Evolutionary conservation across 2,113 vertebrate species (phyloP).

Genomic region (Machaerirhynchus nigripectus): DNA sequence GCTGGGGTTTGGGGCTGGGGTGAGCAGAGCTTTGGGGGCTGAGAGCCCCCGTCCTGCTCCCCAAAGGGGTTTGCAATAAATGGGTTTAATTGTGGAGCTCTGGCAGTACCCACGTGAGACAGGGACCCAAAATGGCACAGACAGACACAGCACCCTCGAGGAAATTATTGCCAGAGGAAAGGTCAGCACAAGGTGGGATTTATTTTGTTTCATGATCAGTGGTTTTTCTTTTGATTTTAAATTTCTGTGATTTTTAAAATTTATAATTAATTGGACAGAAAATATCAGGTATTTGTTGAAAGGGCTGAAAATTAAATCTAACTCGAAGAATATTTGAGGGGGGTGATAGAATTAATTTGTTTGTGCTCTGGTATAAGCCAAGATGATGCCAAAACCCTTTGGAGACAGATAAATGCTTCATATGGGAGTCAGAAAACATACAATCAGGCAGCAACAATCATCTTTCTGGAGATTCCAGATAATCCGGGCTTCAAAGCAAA

Average conservation of each 20-base stretch:
- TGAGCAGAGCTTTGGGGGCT: neutral
- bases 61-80: neutral
- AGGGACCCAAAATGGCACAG: neutral
- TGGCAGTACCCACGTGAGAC: neutral
- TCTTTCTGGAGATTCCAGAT: slow-evolving; percentile 58
- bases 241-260: neutral
- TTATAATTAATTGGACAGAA: neutral
- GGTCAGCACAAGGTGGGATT: neutral
- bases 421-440: neutral
- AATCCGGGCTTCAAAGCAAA: slow-evolving; percentile 39
- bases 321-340: neutral
- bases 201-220: neutral
- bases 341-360: neutral
- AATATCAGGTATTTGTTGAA: neutral
- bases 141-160: rapidly evolving
- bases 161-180: neutral
- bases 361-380: neutral
- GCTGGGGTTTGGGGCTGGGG: neutral
- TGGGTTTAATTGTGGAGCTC: neutral
- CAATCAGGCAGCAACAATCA: neutral
- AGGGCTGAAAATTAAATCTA: neutral
- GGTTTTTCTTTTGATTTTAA: neutral
- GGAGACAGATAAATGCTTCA: slow-evolving; percentile 14
- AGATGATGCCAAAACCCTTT: slow-evolving; percentile 14
- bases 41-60: neutral